Evolutionary conservation across 2,888 invertebrate species (phyloP), one percentile per base, ranked within the genome.

Genomic region (Notocelia uddmanniana): DNA sequence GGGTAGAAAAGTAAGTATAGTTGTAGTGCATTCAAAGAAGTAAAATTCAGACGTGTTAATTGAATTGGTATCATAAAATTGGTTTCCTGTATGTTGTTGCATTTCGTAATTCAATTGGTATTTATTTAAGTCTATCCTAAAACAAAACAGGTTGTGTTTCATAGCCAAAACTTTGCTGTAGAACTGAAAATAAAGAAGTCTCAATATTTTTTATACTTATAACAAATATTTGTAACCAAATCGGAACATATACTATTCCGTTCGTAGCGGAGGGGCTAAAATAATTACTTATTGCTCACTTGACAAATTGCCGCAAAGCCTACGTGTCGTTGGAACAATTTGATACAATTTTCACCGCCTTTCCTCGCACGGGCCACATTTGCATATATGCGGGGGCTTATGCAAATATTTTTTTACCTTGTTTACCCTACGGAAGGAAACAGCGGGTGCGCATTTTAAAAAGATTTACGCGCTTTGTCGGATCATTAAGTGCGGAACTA

Each of bases 381-480:
- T 92, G 92, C 93, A 93, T 93, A 92, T 81, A 80, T 89, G 91
- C 87, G 83, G 85, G 88, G 88, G 89, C 87, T 91, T 91, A 93
- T 92, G 93, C 91, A 89, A 93, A 93, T 93, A 89, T 91, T 92
- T 93, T 90, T 93, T 92, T 89, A 89, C 88, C 83, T 85, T 88
- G 89, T 90, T 89, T 88, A 86, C 87, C 85, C 85, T 79, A 83
- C 81, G 77, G 89, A 89, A 89, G 92, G 91, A 89, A 92, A 89
- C 89, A 91, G 88, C 80, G 87, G 86, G 89, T 78, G 86, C 84
- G 87, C 89, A 88, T 92, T 92, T 90, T 90, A 92, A 93, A 93
- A 93, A 93, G 93, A 93, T 93, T 93, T 93, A 93, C 92, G 89
- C 92, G 87, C 92, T 90, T 93, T 92, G 93, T 91, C 92, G 93